Percentiles rank a stretch among this genome's conserved stretches.
Evolutionary conservation across 1,140 invertebrate species (phyloP).

Genomic region (Hestina assimilis): DNA sequence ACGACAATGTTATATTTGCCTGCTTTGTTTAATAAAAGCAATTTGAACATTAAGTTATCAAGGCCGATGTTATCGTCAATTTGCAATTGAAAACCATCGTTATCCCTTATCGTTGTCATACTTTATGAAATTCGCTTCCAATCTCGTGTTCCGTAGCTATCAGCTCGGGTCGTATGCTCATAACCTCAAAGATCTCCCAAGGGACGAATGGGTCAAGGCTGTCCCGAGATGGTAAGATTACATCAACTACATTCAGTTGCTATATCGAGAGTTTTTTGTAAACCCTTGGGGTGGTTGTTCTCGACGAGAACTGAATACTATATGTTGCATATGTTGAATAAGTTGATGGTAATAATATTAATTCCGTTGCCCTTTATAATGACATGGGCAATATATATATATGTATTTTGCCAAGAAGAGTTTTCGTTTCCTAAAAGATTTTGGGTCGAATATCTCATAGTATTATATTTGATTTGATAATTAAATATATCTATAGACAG

Average conservation of each 20-base stretch:
- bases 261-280: conserved; percentile 8
- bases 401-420: too few relatives aligned
- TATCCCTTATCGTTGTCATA: neutral
- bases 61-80: neutral
- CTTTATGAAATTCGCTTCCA: neutral
- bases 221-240: conserved; percentile 12
- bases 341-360: too few relatives aligned
- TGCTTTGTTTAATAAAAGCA: too few relatives aligned
- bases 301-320: neutral
- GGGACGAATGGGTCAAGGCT: conserved; percentile 15
- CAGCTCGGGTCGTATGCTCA: conserved; percentile 13
- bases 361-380: too few relatives aligned
- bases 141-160: conserved; percentile 6
- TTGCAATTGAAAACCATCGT: neutral
- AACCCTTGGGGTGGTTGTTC: neutral
- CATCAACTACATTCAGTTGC: conserved; percentile 18
- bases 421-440: too few relatives aligned
- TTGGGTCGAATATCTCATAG: too few relatives aligned
- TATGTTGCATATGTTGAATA: too few relatives aligned
- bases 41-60: neutral
- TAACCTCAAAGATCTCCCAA: conserved; percentile 8
- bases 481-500: neutral
- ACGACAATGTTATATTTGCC: too few relatives aligned
- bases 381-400: too few relatives aligned
- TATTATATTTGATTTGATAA: too few relatives aligned